A percentile compares a stretch with the other conserved stretches of the same genome.
Conservation (phyloP, 2,888 invertebrate species). For the Chaitophorus viminalis region DNA sequence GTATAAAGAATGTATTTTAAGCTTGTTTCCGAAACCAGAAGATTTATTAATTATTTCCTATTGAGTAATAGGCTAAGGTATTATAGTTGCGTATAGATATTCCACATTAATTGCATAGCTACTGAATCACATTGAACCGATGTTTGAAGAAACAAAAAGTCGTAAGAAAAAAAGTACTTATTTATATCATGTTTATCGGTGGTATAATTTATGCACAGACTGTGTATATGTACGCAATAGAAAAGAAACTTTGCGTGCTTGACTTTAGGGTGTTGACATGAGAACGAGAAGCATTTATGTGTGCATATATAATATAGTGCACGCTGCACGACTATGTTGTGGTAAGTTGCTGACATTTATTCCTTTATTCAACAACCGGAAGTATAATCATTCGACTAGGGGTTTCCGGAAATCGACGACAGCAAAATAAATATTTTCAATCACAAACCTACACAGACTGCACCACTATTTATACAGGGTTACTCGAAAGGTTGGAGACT, state of each 20-base stretch:
- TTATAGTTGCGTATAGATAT: too few relatives aligned
- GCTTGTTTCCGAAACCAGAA: too few relatives aligned
- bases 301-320: too few relatives aligned
- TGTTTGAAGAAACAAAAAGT: too few relatives aligned
- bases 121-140: too few relatives aligned
- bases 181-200: not conserved
- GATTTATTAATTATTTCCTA: too few relatives aligned
- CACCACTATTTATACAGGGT: too few relatives aligned
- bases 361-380: slow-evolving; percentile 42
- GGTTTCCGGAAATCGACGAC: slow-evolving; percentile 4
- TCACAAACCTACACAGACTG: not conserved
- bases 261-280: slow-evolving; percentile 34
- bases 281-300: slow-evolving; percentile 17
- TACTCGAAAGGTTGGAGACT: too few relatives aligned
- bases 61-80: too few relatives aligned
- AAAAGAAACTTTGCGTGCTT: slow-evolving; percentile 11
- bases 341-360: slow-evolving; percentile 29
- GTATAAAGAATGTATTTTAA: too few relatives aligned
- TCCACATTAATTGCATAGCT: too few relatives aligned
- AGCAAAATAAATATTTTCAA: slow-evolving; percentile 5
- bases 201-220: not conserved
- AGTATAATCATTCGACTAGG: not conserved
- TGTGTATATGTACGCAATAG: not conserved
- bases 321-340: not conserved
- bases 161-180: too few relatives aligned